Base-by-base conservation (phyloP, 2,113 vertebrate genomes). In the Panurus biarmicus region DNA sequence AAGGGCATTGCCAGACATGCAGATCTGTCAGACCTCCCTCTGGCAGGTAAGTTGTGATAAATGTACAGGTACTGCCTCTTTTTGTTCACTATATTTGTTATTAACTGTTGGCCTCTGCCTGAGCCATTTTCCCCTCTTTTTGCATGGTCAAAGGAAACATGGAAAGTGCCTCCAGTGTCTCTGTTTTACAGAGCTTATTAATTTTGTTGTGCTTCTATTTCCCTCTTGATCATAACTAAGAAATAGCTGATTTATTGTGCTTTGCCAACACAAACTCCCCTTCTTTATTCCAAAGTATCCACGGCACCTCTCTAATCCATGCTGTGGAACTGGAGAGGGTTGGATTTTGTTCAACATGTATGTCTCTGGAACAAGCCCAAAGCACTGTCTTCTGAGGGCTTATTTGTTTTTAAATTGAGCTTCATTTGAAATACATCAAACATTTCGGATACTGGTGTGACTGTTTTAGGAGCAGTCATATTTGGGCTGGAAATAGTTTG, bases 21-120 rank as follows among this genome's bases (percentile, higher is more conserved):
- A 61, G 98, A 98, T 12, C 97, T 98, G 36, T 96, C 98, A 35
- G 98, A 98, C 62, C 97, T 98, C 44, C 96, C 98, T 12, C 96
- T 98, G 74, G 94, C 97, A 96, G 98, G 98, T 98, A 92, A 95
- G 50, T 60, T 56, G 58, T 64, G 35, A 26, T 62, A 47, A 78
- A 73, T 1, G 1, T n/a, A 36, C 24, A 66, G n/a, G 22, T 12
- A 9, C 17, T 92, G 13, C 45, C 38, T 77, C 19, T 48, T 61
- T 66, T 35, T 48, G 6, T 35, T 70, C 87, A 40, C 29, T 36
- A 35, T 62, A 80, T 28, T 80, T 80, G 26, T 33, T n/a, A 19
- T 26, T 61, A 45, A 28, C 35, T 66, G 22, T 28, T 65, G 31
- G 13, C 20, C 23, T 72, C 33, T 50, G 9, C 50, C 33, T 77